phyloP scores from a whole-genome alignment of 2,797 vertebrate species.

The Meriones psammophilus region DNA sequence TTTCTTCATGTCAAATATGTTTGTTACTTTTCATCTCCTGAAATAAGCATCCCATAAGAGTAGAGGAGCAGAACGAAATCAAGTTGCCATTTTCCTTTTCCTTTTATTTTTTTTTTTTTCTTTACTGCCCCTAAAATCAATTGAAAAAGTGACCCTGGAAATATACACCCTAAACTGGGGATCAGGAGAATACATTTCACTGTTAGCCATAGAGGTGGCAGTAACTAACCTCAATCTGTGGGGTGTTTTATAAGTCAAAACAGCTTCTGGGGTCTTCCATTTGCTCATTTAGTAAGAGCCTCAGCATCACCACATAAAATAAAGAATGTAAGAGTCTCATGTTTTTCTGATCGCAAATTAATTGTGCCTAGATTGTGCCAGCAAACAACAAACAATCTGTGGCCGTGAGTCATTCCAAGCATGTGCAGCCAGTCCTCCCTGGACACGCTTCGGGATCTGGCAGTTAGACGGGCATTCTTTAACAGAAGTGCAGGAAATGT shows the following conservation, averaged over 20 bases:
- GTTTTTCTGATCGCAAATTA: constrained; percentile 21
- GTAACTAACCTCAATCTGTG: neutral
- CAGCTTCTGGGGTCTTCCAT: neutral
- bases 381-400: neutral
- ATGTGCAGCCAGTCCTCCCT: constrained; percentile 7
- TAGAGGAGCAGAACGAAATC: neutral
- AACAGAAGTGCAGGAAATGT: constrained; percentile 31
- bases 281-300: neutral
- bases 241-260: constrained; percentile 5
- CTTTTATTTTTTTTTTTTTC: neutral
- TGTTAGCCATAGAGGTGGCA: neutral
- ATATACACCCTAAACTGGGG: neutral
- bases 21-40: neutral
- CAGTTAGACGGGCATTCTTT: constrained; percentile 1
- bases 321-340: constrained; percentile 49
- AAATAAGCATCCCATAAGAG: neutral
- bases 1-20: neutral
- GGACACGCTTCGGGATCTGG: neutral
- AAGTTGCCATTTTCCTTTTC: constrained; percentile 15
- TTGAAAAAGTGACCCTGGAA: neutral
- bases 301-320: constrained; percentile 22
- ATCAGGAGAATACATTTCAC: neutral
- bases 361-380: neutral
- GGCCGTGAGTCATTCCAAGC: neutral
- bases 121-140: neutral